Conservation (phyloP, 2,797 vertebrate genomes). For the Spondyliosoma cantharus region DNA sequence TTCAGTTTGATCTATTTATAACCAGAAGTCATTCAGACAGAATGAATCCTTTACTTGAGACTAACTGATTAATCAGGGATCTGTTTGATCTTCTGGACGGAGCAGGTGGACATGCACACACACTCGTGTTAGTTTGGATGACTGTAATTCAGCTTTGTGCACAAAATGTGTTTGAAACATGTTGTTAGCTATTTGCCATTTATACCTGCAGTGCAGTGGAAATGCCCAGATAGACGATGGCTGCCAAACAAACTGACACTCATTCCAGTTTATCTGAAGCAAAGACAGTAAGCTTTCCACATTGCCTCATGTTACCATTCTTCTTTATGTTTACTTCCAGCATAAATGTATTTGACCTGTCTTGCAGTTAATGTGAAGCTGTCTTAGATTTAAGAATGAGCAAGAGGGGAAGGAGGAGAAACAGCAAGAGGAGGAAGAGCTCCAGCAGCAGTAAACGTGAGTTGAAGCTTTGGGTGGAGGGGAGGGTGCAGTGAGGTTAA, state of each 20-base stretch:
- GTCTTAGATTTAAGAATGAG: conserved; percentile 81
- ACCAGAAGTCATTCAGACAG: conserved; percentile 7
- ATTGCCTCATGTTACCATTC: not conserved
- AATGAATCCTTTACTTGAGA: not conserved
- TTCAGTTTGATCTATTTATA: not conserved
- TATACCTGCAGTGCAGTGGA: not conserved
- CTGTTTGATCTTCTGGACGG: not conserved
- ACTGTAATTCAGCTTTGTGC: not conserved
- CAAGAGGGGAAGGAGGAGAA: conserved; percentile 88
- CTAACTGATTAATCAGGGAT: not conserved
- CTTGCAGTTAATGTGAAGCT: conserved; percentile 37
- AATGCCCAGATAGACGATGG: not conserved
- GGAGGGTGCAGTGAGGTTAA: conserved; percentile 51
- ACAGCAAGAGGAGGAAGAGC: conserved; percentile 86
- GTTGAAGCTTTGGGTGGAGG: conserved; percentile 55
- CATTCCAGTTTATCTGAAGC: not conserved
- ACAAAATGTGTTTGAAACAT: not conserved
- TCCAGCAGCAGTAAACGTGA: conserved; percentile 90
- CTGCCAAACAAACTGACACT: not conserved
- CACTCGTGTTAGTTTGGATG: not conserved
- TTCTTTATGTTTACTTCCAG: no score
- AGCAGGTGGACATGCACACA: not conserved
- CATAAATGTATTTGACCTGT: not conserved
- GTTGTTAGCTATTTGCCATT: not conserved
- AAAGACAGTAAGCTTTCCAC: not conserved